Evolutionary conservation across 2,888 invertebrate genomes (phyloP), one percentile per base, ranked within the genome.

Genomic region (Eupelmus urozonus): DNA sequence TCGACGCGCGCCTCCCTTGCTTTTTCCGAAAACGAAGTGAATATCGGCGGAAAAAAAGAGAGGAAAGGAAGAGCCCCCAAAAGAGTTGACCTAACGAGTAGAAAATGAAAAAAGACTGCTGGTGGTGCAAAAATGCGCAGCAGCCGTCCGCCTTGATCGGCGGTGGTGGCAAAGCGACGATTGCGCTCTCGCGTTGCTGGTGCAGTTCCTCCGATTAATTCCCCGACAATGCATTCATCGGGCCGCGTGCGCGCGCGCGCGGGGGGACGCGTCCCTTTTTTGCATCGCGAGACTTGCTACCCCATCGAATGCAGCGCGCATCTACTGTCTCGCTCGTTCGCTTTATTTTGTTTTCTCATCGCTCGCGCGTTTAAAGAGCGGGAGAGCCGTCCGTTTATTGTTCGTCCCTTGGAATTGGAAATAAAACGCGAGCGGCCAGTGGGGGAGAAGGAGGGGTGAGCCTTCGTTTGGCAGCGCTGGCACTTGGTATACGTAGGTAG

Each of bases 321-420:
- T 42, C 16, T 29, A 2, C 23, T 23, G 11, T 42, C 27, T 16
- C 40, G n/a, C 49, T 34, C 25, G 63, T 27, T 34, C 40, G 40
- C 60, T 65, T 29, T 59, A 66, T 73, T 65, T 29, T 59, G 62
- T 73, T 72, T 78, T 71, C 76, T 42, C 76, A 63, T 75, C 49
- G 63, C 73, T n/a, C 7, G 70, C 55, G 42, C 75, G 45, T 79
- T 79, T 76, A 79, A 76, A 62, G 59, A 66, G 81, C 78, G 77
- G 60, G 81, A 75, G 74, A 65, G 65, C 16, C 55, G 62, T 69
- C 34, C 74, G 82, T 82, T 84, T 84, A 85, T 85, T 84, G 84
- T 85, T 78, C 81, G 60, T 76, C 80, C 74, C 81, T 82, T 81
- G 84, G 84, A 85, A 85, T 86, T 84, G 86, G 85, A 86, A 85